Evolutionary conservation across 2,113 vertebrate genomes (phyloP), one percentile per base, ranked within the genome.

Genomic region (Macheiramphus alcinus): DNA sequence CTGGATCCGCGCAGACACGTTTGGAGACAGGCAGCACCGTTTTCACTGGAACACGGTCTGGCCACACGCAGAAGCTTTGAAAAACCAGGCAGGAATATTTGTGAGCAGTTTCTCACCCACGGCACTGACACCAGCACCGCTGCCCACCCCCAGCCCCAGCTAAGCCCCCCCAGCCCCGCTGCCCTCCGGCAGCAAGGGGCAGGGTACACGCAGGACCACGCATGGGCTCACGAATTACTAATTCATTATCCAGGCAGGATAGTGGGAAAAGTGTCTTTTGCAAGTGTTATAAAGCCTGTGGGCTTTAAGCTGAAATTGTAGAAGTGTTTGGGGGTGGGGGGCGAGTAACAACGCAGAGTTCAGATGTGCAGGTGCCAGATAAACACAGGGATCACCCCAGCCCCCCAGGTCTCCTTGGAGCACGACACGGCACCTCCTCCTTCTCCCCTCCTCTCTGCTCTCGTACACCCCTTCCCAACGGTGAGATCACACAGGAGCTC

Each of bases 151-250:
- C 48, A 48, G 47, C 53, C 43, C 65, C 53, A 34, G 65, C 68
- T 10, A 13, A 58, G 32, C 56, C 34, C 27, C 43, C 73, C 7
- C 32, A 20, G 74, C n/a, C 22, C 72, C 7, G 5, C 50, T 9
- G 48, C 48, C 48, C 48, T 50, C 25, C 5, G 6, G 32, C 34
- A 26, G 56, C 43, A 12, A n/a, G 34, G 2, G 17, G 18, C 6
- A 11, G 62, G 65, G 7, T 20, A 40, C 3, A 10, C 47, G 4
- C 72, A 59, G 66, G 27, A 10, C 11, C 59, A 59, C 16, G 0
- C 9, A 11, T 0, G 0, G 11, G 1, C 16, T 25, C 27, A 5
- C 0, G 23, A 63, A 17, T 14, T n/a, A 1, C 10, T 18, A 2
- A 48, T n/a, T 15, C 63, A 3, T 43, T 17, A 29, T 3, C 52